Evolutionary conservation across 37 sponge, comb jelly and placozoan genomes (phyloP), one percentile per base, ranked within the genome.

Genomic region (Eunapius fragilis): DNA sequence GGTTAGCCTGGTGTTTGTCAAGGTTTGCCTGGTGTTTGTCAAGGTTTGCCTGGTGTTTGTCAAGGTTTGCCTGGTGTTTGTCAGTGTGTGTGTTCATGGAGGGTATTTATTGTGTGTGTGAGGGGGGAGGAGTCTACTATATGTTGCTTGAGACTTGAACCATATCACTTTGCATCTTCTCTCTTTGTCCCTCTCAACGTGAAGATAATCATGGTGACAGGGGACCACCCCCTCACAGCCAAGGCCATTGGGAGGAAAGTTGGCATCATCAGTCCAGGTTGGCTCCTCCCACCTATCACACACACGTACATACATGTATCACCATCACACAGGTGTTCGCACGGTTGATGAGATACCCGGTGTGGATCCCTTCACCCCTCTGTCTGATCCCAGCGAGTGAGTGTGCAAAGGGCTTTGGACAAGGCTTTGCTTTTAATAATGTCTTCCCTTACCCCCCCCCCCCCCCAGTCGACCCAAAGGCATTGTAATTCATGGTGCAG

Each of bases 181-280:
- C n/a, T n/a, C n/a, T n/a, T n/a, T n/a, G n/a, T n/a, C n/a, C n/a
- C n/a, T n/a, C n/a, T n/a, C n/a, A n/a, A 9, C 14, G 22, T 58
- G 17, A 4, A 87, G 81, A 91, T 97, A 37, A 94, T 98, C 70
- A 98, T 98, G 99, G 99, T 98, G 75, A 98, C 99, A 48, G 99
- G 99, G 26, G 99, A 98, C 77, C 98, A 98, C 71, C 99, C 99
- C 72, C 93, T 95, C 69, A 98, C 99, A 23, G 99, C 99, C 25
- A 90, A 91, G 69, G 95, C 99, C 37, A 98, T 98, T 71, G 99
- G 97, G 13, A 95, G 82, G 74, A 78, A 47, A 30, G 99, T 98
- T 26, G 96, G 96, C 24, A 98, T 98, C 36, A 98, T 98, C 32
- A 87, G 97, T 67, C 88, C 84, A 85, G 87, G 95, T 95, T 58